phyloP scores from a whole-genome alignment of 2,113 vertebrate species.

The Planiliza haematocheilus region DNA sequence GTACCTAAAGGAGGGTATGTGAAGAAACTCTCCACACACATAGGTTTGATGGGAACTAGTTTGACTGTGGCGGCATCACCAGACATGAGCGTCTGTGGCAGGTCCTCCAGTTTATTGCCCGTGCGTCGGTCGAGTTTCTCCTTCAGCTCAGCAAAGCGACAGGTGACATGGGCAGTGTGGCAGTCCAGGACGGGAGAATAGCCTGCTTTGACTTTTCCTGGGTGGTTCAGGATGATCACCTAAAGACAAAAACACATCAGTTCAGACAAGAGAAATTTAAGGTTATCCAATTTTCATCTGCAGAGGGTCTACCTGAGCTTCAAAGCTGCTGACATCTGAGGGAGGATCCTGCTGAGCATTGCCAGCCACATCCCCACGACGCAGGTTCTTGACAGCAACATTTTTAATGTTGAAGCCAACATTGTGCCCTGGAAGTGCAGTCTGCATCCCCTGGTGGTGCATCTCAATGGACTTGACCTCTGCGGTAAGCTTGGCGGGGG shows the following conservation, averaged over 20 bases:
- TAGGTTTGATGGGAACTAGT: slow-evolving; percentile 85
- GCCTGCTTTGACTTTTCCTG: slow-evolving; percentile 82
- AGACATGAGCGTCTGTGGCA: slow-evolving; percentile 78
- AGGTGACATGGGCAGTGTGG: slow-evolving; percentile 86
- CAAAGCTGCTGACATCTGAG: slow-evolving; percentile 79
- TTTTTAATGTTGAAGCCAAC: slow-evolving; percentile 86
- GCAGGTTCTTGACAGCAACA: slow-evolving; percentile 81
- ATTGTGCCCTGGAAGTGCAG: slow-evolving; percentile 81
- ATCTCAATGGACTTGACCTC: slow-evolving; percentile 85
- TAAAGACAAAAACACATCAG: slow-evolving; percentile 11
- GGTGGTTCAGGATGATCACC: slow-evolving; percentile 88
- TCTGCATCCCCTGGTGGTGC: slow-evolving; percentile 80
- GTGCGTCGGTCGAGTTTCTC: slow-evolving; percentile 85
- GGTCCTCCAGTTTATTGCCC: slow-evolving; percentile 82
- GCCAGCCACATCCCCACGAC: slow-evolving; percentile 78
- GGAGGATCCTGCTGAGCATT: slow-evolving; percentile 86
- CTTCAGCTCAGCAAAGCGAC: slow-evolving; percentile 83
- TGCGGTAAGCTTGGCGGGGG: slow-evolving; percentile 78
- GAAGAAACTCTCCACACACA: slow-evolving; percentile 89
- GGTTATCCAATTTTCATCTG: background rate
- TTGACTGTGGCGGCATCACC: slow-evolving; percentile 85
- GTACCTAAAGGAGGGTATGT: slow-evolving; percentile 84
- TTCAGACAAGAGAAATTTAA: accelerated
- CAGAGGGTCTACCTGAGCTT: slow-evolving; percentile 77
- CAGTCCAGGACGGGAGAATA: slow-evolving; percentile 88